Evolutionary conservation across 2,797 vertebrate species (phyloP).

Genomic region (Mormyrops attenuatus): DNA sequence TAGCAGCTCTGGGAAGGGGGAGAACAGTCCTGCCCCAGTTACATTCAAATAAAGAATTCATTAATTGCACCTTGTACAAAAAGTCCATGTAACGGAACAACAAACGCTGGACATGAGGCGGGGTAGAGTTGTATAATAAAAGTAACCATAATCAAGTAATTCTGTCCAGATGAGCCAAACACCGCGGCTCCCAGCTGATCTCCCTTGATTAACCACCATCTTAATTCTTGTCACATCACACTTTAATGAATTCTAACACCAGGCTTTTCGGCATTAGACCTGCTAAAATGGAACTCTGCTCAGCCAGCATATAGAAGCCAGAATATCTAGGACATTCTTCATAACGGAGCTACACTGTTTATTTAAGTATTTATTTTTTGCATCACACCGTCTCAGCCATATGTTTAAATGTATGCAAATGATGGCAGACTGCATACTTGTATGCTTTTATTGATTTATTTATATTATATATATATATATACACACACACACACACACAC

Average conservation of each 20-base stretch:
- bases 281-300: conserved; percentile 52
- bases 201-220: conserved; percentile 28
- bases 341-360: background rate
- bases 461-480: background rate
- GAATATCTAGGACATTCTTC: conserved; percentile 39
- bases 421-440: background rate
- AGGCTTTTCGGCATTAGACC: conserved; percentile 41
- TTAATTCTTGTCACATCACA: conserved; percentile 49
- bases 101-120: background rate
- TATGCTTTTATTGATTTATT: background rate
- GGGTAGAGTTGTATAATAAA: conserved; percentile 3
- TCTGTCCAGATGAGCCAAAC: conserved; percentile 9
- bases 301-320: conserved; percentile 47
- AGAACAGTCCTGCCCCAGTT: background rate
- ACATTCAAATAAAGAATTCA: background rate
- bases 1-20: background rate
- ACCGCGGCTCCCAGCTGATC: conserved; percentile 18
- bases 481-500: background rate
- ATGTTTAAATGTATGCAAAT: background rate
- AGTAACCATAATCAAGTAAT: conserved; percentile 1
- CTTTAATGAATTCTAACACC: conserved; percentile 58
- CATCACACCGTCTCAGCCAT: background rate
- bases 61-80: background rate
- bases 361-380: background rate
- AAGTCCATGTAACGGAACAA: background rate